Evolutionary conservation across 53 echinoderm and acorn worm species (phyloP).

Genomic region (Henricia sp.): DNA sequence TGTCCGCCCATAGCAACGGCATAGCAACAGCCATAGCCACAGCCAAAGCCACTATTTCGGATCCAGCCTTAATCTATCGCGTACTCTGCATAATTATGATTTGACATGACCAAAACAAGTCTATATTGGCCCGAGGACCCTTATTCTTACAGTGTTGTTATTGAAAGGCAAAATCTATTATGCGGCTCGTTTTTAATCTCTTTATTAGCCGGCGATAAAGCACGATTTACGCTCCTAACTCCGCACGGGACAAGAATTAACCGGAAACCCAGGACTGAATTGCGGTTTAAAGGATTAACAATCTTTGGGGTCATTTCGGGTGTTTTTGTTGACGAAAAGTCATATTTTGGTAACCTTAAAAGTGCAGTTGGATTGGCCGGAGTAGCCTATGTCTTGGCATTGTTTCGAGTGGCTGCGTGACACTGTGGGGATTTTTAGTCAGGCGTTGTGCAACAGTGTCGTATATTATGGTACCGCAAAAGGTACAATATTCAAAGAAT

Average conservation of each 20-base stretch:
- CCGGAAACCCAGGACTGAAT: slow-evolving; percentile 41
- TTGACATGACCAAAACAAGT: slow-evolving; percentile 27
- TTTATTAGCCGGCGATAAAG: slow-evolving; percentile 19
- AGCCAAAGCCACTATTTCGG: neutral
- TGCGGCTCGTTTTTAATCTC: neutral
- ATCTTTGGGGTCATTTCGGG: slow-evolving; percentile 46
- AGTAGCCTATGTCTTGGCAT: neutral
- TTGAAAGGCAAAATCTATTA: no score
- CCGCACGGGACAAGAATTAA: neutral
- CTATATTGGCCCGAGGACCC: neutral
- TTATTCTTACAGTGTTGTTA: no score
- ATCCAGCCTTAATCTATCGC: slow-evolving; percentile 14
- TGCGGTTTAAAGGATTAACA: slow-evolving; percentile 36
- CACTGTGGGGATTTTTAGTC: no score
- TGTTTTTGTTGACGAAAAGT: slow-evolving; percentile 57
- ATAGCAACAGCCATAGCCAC: no score
- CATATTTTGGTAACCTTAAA: slow-evolving; percentile 54
- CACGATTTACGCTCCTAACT: slow-evolving; percentile 14
- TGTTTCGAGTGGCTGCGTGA: neutral
- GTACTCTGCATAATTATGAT: slow-evolving; percentile 43
- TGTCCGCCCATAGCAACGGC: no score
- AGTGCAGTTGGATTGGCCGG: slow-evolving; percentile 27
- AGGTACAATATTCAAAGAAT: no score
- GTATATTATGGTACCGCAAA: no score
- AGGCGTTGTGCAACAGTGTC: no score